Base-by-base conservation (phyloP, 2,113 vertebrate genomes). In the Oenanthe melanoleuca region DNA sequence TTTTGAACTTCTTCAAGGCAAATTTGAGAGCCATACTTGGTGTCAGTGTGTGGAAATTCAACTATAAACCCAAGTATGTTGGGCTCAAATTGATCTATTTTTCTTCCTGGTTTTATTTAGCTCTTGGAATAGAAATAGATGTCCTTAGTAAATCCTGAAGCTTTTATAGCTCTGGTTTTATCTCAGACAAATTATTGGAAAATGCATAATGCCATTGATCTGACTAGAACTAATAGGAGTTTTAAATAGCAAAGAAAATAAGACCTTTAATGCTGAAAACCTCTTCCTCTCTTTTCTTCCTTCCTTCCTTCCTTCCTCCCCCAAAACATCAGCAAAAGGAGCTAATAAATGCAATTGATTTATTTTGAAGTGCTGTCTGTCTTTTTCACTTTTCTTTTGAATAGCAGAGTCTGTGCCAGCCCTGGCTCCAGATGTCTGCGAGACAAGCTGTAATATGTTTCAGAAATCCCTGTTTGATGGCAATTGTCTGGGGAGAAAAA, bases 341-440 rank as follows among this genome's bases (percentile, higher is more conserved):
- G 91, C 95, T 98, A 97, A 97, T 97, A 97, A 96, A 96, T 92
- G 92, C 86, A 93, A 97, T 97, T 97, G 97, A 98, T 98, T 98
- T 97, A 96, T 97, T 94, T 90, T 96, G 97, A 97, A 98, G 94
- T 89, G 92, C 96, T 61, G n/a, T 71, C 95, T 92, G 86, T 97
- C 97, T 96, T 96, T 90, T 97, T 95, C 69, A 50, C 96, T 97
- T 95, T 97, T 78, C 95, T 97, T 88, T 74, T 65, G 45, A 79
- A 47, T 38, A 94, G 73, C 89, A 88, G 83, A 84, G 84, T 92
- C 80, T 89, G 94, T 81, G 96, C 87, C 95, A 94, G 92, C 52
- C 13, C 59, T 93, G 98, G 97, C 98, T 98, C 98, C 98, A 97
- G 97, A 65, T 73, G 97, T 97, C 97, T 98, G 96, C 40, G 20